Evolutionary conservation across 2,113 vertebrate genomes (phyloP).

Genomic region (Datnioides undecimradiatus): DNA sequence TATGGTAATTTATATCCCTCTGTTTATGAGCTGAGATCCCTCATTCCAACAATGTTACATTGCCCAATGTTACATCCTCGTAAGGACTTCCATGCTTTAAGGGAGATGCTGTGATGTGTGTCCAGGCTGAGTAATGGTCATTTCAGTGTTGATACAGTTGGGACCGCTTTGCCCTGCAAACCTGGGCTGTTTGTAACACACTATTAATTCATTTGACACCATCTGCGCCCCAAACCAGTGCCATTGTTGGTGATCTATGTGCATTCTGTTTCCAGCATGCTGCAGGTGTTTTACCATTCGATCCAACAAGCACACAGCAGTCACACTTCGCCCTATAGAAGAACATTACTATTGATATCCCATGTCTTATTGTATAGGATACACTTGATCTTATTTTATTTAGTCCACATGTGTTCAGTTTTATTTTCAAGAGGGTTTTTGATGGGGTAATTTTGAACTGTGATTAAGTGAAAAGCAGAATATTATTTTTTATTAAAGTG

Average conservation of each 20-base stretch:
- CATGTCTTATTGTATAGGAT: not conserved
- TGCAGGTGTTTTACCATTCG: conserved; percentile 20
- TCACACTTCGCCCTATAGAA: not conserved
- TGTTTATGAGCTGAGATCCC: conserved; percentile 24
- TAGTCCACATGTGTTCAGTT: not conserved
- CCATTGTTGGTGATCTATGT: conserved; percentile 18
- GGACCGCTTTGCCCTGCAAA: conserved; percentile 41
- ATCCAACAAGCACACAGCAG: conserved; percentile 2
- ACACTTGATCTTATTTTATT: not conserved
- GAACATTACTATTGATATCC: not conserved
- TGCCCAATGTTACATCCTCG: not conserved
- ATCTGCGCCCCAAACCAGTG: conserved; percentile 17
- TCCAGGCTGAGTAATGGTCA: conserved; percentile 41
- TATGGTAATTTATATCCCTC: not conserved
- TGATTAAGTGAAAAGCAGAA: too few species aligned
- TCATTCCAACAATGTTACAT: conserved; percentile 14
- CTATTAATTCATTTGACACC: conserved; percentile 40
- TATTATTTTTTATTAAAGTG: too few species aligned
- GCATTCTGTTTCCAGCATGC: conserved; percentile 27
- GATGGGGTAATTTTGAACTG: too few species aligned
- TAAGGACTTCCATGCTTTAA: conserved; percentile 20
- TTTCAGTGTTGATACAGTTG: conserved; percentile 54
- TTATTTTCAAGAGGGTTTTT: too few species aligned
- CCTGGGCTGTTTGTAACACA: conserved; percentile 24
- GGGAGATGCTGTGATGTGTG: conserved; percentile 30